Base-by-base conservation (phyloP, 2,113 vertebrate genomes). In the Tragelaphus strepsiceros region DNA sequence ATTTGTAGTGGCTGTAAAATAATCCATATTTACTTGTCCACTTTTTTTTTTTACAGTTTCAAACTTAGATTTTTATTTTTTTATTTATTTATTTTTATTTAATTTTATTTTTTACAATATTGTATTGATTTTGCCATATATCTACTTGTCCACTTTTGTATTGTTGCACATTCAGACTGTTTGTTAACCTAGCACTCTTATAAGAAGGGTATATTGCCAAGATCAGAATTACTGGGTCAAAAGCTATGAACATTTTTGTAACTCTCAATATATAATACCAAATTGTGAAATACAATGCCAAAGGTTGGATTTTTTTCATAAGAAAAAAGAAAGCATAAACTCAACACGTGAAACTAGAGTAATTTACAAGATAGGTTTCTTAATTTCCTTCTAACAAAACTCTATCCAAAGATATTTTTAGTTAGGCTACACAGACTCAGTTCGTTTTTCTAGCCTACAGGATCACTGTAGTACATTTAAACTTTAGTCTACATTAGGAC, bases 231-330 rank as follows among this genome's bases (percentile, higher is more conserved):
- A 96, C 59, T 62, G 51, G 93, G 78, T 91, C 81, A 97, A 97
- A 98, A 59, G 81, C 59, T 61, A 91, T 92, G 56, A 77, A 97
- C 24, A 64, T 95, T 96, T 96, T 91, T 90, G 67, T 88, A 95
- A 95, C 32, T 96, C 54, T 95, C 58, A 59, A 10, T 90, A 83
- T 84, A 84, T 61, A 67, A 91, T 86, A 90, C 82, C 93, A 97
- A 95, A 82, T 67, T 88, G 88, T 94, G 78, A 92, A 94, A 94
- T 91, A 88, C 51, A 95, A 54, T 93, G 77, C 49, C 86, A 97
- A 95, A 91, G 93, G 28, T 94, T 96, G 58, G 54, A 46, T 51
- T 88, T 56, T 43, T 97, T 96, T 91, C 49, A 22, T 81, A 85
- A 62, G 62, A n/a, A 93, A 94, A 93, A 92, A 54, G 35, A 91